A percentile compares a stretch with the other conserved stretches of the same genome.
Evolutionary conservation across 64 coral and sea anemone genomes (phyloP).

Genomic region (Stylophora pistillata): DNA sequence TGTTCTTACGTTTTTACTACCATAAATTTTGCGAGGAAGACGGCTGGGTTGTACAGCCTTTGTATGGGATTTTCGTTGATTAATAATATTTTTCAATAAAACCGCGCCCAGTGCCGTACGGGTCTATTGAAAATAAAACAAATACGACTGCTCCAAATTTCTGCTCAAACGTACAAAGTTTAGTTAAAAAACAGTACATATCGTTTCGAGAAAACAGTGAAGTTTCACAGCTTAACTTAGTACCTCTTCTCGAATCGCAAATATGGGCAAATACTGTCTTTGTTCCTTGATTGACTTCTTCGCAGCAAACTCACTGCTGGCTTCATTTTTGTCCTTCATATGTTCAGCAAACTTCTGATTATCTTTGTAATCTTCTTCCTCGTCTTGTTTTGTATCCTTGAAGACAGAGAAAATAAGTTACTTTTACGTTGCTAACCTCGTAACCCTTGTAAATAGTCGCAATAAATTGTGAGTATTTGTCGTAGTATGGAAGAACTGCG

Average conservation of each 20-base stretch:
- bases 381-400: constrained; percentile 69
- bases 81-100: too few species aligned
- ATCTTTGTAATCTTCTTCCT: constrained; percentile 75
- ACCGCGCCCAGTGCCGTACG: too few species aligned
- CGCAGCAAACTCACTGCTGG: constrained; percentile 92
- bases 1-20: too few species aligned
- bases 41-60: too few species aligned
- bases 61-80: background rate
- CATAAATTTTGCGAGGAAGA: too few species aligned
- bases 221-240: background rate
- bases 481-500: too few species aligned
- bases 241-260: constrained; percentile 97
- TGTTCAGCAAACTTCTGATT: constrained; percentile 99
- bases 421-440: background rate
- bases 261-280: constrained; percentile 91
- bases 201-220: background rate
- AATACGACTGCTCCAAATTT: too few species aligned
- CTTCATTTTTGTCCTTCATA: constrained; percentile 87
- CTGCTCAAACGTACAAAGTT: too few species aligned
- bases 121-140: too few species aligned
- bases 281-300: constrained; percentile 88
- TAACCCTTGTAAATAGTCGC: too few species aligned
- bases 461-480: too few species aligned
- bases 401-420: background rate
- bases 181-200: too few species aligned